Evolutionary conservation across 2,113 vertebrate species (phyloP).

Genomic region (Typhlomys cinereus): DNA sequence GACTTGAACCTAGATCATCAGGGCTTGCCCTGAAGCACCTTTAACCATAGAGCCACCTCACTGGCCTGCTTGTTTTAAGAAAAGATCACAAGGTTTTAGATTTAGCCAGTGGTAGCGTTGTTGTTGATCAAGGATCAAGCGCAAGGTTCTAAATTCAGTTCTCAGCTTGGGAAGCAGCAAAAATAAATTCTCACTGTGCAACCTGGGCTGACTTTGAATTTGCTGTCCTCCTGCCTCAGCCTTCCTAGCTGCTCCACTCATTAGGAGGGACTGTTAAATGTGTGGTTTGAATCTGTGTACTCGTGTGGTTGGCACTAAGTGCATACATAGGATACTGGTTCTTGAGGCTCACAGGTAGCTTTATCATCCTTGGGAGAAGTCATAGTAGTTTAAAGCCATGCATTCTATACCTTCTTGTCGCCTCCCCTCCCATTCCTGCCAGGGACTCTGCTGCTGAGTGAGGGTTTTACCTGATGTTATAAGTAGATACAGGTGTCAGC

Average conservation of each 20-base stretch:
- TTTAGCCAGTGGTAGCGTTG: background rate
- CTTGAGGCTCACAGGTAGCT: background rate
- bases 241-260: background rate
- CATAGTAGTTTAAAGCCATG: background rate
- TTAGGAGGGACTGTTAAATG: background rate
- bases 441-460: background rate
- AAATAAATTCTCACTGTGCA: background rate
- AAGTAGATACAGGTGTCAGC: too few relatives aligned
- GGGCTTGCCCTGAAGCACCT: background rate
- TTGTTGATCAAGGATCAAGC: background rate
- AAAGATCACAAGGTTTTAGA: too few relatives aligned
- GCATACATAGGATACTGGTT: background rate
- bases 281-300: background rate
- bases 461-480: background rate
- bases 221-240: background rate
- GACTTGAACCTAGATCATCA: background rate
- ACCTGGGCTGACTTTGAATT: background rate
- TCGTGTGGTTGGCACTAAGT: background rate
- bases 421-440: too few relatives aligned
- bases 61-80: background rate
- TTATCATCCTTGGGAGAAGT: background rate
- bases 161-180: background rate
- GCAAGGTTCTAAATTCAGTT: background rate
- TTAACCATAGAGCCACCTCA: too few relatives aligned
- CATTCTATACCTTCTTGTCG: background rate